Conservation (phyloP, 2,113 vertebrate genomes). For the Entosphenus tridentatus region DNA sequence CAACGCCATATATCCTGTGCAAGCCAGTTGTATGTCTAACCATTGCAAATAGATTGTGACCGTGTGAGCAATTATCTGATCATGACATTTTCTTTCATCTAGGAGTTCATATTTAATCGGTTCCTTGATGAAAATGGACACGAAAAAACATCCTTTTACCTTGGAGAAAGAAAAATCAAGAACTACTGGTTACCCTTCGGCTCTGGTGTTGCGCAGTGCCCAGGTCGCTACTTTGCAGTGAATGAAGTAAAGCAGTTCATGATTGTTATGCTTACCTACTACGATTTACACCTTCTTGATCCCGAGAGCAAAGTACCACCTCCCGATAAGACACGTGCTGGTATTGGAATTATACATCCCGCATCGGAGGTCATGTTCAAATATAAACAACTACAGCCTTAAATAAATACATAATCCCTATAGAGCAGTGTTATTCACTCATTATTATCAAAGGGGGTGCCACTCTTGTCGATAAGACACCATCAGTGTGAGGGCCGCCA, state of each 20-base stretch:
- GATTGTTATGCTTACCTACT: constrained; percentile 39
- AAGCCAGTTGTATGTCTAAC: too few species aligned
- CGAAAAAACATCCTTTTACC: constrained; percentile 48
- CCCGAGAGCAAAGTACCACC: constrained; percentile 31
- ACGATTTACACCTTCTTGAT: constrained; percentile 56
- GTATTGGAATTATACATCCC: constrained; percentile 70
- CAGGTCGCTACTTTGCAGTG: constrained; percentile 60
- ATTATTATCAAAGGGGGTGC: too few species aligned
- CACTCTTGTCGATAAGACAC: too few species aligned
- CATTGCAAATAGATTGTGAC: too few species aligned
- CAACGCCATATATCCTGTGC: constrained; percentile 21
- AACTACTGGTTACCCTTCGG: constrained; percentile 84
- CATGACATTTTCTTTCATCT: constrained; percentile 7
- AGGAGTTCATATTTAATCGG: constrained; percentile 69
- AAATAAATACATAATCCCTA: too few species aligned
- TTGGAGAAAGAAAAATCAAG: constrained; percentile 37
- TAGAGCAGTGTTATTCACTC: too few species aligned
- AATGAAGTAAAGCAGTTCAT: constrained; percentile 87
- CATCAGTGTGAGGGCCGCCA: too few species aligned
- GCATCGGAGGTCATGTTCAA: constrained; percentile 54
- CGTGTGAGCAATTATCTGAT: too few species aligned
- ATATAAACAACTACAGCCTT: constrained; percentile 39
- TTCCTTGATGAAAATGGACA: constrained; percentile 47
- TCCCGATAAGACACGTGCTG: constrained; percentile 70
- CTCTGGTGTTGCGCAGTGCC: constrained; percentile 67